Evolutionary conservation across 2,113 vertebrate genomes (phyloP).

Genomic region (Polyodon spathula): DNA sequence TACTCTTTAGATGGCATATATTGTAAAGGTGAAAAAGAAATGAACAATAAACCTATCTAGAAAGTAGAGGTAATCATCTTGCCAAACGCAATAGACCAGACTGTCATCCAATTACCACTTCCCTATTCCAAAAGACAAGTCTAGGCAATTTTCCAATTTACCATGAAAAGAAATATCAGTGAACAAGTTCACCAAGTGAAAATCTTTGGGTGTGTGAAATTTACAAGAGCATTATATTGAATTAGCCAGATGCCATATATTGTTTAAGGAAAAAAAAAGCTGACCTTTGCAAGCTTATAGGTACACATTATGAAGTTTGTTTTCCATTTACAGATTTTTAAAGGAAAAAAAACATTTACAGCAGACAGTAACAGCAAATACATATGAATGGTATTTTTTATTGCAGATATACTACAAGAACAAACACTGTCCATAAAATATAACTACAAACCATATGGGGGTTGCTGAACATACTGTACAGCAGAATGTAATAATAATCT

Average conservation of each 20-base stretch:
- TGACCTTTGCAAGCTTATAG: background rate
- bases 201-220: background rate
- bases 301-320: too few relatives aligned
- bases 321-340: too few relatives aligned
- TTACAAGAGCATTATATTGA: background rate
- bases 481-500: too few relatives aligned
- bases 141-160: background rate
- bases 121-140: background rate
- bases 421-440: too few relatives aligned
- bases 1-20: background rate
- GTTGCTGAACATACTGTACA: too few relatives aligned
- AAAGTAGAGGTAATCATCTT: slow-evolving; percentile 7
- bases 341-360: too few relatives aligned
- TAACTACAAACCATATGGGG: too few relatives aligned
- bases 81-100: background rate
- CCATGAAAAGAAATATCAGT: background rate
- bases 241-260: background rate
- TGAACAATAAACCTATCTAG: slow-evolving; percentile 4
- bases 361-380: too few relatives aligned
- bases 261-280: background rate
- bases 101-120: background rate
- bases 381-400: too few relatives aligned
- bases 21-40: slow-evolving; percentile 3
- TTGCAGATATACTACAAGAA: too few relatives aligned
- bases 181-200: background rate